Conservation (phyloP, 2,797 vertebrate genomes). For the Siniperca obscura region DNA sequence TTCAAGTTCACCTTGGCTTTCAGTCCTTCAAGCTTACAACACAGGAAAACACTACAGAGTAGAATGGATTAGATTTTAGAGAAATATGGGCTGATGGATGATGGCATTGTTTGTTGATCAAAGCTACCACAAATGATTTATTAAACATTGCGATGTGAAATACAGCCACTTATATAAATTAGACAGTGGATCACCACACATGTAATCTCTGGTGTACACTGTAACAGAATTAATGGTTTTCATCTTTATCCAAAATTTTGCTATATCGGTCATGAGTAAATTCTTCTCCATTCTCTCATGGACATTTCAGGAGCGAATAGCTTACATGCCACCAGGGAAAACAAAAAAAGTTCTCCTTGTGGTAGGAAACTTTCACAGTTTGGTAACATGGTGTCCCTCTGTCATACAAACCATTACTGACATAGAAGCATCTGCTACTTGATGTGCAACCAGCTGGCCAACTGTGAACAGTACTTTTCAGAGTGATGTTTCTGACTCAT, state of each 20-base stretch:
- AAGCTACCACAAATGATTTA: neutral
- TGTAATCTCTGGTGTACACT: neutral
- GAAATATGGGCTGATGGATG: neutral
- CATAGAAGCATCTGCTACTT: neutral
- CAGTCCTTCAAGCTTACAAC: neutral
- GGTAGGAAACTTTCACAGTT: neutral
- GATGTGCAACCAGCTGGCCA: neutral
- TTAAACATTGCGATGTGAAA: neutral
- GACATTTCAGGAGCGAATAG: conserved; percentile 19
- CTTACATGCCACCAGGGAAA: conserved; percentile 9
- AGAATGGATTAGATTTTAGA: neutral
- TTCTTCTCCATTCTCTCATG: neutral
- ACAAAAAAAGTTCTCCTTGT: conserved; percentile 1
- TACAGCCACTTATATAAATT: neutral
- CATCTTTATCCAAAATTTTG: neutral
- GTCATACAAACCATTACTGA: neutral
- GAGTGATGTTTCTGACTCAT: neutral
- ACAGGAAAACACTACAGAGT: neutral
- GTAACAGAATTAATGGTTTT: neutral
- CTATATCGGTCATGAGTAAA: conserved; percentile 18
- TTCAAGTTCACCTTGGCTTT: neutral
- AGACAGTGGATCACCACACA: neutral
- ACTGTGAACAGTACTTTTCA: neutral
- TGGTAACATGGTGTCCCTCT: neutral
- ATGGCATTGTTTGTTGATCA: neutral